A percentile compares a stretch with the other conserved stretches of the same genome.
phyloP scores from a whole-genome alignment of 2,113 vertebrate species.

The Nothocercus nigrocapillus region DNA sequence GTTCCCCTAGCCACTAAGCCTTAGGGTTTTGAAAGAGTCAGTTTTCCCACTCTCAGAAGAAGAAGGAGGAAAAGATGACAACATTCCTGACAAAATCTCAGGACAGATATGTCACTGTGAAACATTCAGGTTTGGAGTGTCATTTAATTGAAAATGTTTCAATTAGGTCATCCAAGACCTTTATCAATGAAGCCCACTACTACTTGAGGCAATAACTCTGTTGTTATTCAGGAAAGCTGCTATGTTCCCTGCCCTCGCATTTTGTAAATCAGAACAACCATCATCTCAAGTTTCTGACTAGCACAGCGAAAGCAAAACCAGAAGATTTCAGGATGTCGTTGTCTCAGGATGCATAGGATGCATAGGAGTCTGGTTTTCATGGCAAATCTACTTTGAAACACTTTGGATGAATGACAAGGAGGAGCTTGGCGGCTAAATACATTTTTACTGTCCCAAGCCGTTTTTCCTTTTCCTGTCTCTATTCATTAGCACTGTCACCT shows the following conservation, averaged over 20 bases:
- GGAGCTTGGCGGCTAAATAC: neutral
- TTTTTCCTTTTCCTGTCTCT: neutral
- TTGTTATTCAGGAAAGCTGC: neutral
- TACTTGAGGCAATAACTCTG: neutral
- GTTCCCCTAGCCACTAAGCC: neutral
- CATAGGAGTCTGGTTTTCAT: fast-evolving
- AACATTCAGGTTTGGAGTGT: neutral
- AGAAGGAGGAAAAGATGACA: neutral
- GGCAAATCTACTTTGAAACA: neutral
- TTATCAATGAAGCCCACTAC: neutral
- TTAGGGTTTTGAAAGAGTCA: neutral
- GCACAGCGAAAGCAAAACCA: neutral
- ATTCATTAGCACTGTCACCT: neutral
- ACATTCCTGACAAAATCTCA: neutral
- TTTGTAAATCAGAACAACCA: neutral
- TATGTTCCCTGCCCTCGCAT: neutral
- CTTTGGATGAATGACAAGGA: neutral
- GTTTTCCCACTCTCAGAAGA: neutral
- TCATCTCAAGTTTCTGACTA: neutral
- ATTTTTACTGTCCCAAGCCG: neutral
- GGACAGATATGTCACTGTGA: neutral
- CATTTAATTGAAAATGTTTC: neutral
- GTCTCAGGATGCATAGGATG: neutral
- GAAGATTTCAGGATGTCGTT: neutral
- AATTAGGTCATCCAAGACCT: neutral